phyloP scores from a whole-genome alignment of 2,888 invertebrate species.

The Erebia epiphron region DNA sequence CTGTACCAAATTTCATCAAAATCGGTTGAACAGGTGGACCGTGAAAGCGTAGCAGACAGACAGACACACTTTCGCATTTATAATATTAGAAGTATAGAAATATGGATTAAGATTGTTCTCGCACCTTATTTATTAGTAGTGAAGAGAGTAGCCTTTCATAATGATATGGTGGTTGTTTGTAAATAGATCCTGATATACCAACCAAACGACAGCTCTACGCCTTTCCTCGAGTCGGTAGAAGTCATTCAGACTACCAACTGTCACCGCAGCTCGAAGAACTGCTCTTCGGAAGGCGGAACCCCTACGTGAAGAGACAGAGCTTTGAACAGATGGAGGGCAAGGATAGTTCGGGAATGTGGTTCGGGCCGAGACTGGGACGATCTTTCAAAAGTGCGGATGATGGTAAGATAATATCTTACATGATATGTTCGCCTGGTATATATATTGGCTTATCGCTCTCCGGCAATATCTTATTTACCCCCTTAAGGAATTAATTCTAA shows the following conservation, averaged over 20 bases:
- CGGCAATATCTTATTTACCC: too few species aligned
- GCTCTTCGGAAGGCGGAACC: slow-evolving; percentile 40
- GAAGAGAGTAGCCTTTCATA: too few species aligned
- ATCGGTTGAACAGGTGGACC: too few species aligned
- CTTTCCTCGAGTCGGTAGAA: slow-evolving; percentile 72
- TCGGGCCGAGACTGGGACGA: slow-evolving; percentile 86
- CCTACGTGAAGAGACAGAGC: slow-evolving; percentile 46
- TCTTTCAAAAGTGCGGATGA: slow-evolving; percentile 65
- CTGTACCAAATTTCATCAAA: too few species aligned
- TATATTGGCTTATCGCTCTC: too few species aligned
- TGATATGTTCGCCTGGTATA: too few species aligned
- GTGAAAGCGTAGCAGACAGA: too few species aligned
- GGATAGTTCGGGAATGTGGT: slow-evolving; percentile 83
- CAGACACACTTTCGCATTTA: too few species aligned
- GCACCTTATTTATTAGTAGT: too few species aligned
- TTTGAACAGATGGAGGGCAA: slow-evolving; percentile 20
- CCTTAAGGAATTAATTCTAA: too few species aligned
- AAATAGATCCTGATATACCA: slow-evolving; percentile 49
- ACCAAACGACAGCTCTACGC: slow-evolving; percentile 69
- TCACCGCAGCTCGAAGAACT: slow-evolving; percentile 45
- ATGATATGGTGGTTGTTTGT: neutral
- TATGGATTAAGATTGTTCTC: too few species aligned
- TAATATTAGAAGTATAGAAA: too few species aligned
- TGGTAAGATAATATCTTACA: slow-evolving; percentile 48
- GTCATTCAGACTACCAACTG: slow-evolving; percentile 34